Evolutionary conservation across 92 coral and sea anemone species (phyloP), one percentile per base, ranked within the genome.

Genomic region (Phymanthus crucifer): DNA sequence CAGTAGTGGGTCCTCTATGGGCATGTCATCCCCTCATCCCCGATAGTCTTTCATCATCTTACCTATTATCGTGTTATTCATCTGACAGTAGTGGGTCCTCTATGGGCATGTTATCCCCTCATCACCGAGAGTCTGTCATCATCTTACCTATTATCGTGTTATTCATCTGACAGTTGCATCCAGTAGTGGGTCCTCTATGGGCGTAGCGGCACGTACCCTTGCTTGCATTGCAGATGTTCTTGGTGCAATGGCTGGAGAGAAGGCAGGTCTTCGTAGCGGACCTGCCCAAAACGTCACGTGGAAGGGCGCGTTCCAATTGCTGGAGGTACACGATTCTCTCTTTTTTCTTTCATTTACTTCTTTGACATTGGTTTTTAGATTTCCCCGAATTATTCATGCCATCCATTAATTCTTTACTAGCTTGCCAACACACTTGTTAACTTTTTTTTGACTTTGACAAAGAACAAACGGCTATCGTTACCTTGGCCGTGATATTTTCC

Each of bases 231-330:
- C 97, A 47, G 98, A 95, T 80, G 99, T 95, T 31, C 80, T 95
- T n/a, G 97, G 99, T 34, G 94, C 94, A 19, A 93, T 95, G 99
- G 97, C 98, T 23, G 99, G 99, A 35, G 99, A 95, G 83, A 93
- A 94, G 76, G 97, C 97, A 32, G 98, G 98, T 52, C 86, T 93
- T 40, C 90, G 98, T 81, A 93, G 99, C 52, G 99, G 98, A 14
- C 99, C 99, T n/a, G 98, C 99, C 0, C 87, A 90, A 27, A 95
- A 95, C 70, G 92, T 84, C 40, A 83, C 90, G 35, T 95, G 99
- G 99, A 93, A 87, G 86, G 74, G 85, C 24, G 97, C 99, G 10
- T 95, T 93, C 76, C 89, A 88, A 57, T 80, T 90, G 1, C 79
- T 95, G 65, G 96, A 93, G 90, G 99, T 95, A 81, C n/a, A 26